Evolutionary conservation across 2,113 vertebrate species (phyloP).

Genomic region (Cyprinodon brontotheroides): DNA sequence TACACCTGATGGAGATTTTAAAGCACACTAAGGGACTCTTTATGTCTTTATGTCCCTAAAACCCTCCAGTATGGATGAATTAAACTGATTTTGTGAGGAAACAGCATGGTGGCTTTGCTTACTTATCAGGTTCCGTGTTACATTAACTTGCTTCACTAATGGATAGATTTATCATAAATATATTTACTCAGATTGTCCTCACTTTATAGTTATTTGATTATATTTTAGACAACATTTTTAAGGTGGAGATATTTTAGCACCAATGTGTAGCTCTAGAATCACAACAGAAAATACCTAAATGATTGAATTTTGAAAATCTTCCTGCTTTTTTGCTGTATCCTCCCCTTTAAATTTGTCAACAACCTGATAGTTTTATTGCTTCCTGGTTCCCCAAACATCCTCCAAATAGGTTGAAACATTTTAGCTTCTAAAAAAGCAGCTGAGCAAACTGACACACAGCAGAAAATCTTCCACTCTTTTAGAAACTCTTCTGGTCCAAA

Average conservation of each 20-base stretch:
- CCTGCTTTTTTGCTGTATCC: not conserved
- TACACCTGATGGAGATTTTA: not conserved
- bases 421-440: not conserved
- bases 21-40: too few relatives aligned
- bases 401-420: not conserved
- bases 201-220: not conserved
- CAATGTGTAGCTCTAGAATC: not conserved
- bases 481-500: not conserved
- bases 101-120: too few relatives aligned
- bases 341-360: slow-evolving; percentile 5
- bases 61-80: too few relatives aligned
- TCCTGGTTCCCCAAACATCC: not conserved
- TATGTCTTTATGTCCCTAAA: too few relatives aligned
- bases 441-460: not conserved
- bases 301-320: not conserved
- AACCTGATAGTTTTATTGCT: slow-evolving; percentile 6
- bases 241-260: not conserved
- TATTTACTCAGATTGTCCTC: not conserved
- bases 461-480: not conserved
- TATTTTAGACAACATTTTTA: not conserved
- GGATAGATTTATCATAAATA: not conserved
- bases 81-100: too few relatives aligned
- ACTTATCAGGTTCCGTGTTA: too few relatives aligned
- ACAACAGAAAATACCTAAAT: not conserved
- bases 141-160: too few relatives aligned